phyloP scores from a whole-genome alignment of 35 echinoderm and acorn worm species.

The Chiridota heheva region DNA sequence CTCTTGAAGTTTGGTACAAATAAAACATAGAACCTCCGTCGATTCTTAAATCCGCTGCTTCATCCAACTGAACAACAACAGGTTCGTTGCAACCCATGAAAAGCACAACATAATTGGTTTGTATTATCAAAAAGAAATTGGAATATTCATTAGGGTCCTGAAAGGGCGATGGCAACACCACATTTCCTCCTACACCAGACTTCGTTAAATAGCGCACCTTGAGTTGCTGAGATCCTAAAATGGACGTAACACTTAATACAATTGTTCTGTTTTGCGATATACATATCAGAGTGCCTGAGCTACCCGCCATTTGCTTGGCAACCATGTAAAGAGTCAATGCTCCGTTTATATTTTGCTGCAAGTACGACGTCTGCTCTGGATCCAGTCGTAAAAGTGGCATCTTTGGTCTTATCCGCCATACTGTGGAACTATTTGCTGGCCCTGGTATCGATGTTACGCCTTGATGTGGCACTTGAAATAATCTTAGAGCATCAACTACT shows the following conservation, averaged over 20 bases:
- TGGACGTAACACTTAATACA: conserved; percentile 19
- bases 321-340: conserved; percentile 18
- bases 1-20: conserved; percentile 21
- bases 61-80: neutral
- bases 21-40: neutral
- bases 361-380: neutral
- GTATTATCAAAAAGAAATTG: neutral
- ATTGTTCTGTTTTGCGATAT: neutral
- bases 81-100: neutral
- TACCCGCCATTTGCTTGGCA: neutral
- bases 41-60: conserved; percentile 3
- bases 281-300: conserved; percentile 26
- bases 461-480: conserved; percentile 17
- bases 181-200: neutral
- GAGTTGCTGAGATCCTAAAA: conserved; percentile 9
- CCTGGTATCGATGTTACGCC: neutral
- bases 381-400: conserved; percentile 9
- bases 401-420: conserved; percentile 33
- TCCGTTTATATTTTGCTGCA: neutral
- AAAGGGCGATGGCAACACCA: conserved; percentile 12
- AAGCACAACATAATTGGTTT: neutral
- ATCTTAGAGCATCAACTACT: conserved; percentile 24
- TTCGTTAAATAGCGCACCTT: conserved; percentile 11
- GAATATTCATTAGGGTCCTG: neutral
- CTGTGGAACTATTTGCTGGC: neutral